Evolutionary conservation across 2,797 vertebrate species (phyloP).

Genomic region (Chelon labrosus): DNA sequence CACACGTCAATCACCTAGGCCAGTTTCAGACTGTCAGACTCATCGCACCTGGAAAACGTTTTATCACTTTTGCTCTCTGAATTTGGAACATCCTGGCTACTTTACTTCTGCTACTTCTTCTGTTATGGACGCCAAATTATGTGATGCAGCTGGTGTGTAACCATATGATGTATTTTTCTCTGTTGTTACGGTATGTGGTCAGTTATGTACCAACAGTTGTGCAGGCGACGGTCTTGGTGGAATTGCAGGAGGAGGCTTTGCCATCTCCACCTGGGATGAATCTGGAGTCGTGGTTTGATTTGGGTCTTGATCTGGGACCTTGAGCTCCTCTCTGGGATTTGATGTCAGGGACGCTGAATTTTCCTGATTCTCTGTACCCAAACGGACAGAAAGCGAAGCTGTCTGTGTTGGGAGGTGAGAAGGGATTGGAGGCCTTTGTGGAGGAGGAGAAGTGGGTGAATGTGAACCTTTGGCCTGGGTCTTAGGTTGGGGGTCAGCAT

Average conservation of each 20-base stretch:
- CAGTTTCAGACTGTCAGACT: conserved; percentile 14
- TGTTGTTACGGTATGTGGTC: conserved; percentile 25
- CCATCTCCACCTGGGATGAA: conserved; percentile 56
- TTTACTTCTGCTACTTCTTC: neutral
- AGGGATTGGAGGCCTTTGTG: conserved; percentile 51
- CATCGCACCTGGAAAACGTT: conserved; percentile 7
- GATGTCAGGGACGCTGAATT: conserved; percentile 77
- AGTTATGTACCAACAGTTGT: conserved; percentile 81
- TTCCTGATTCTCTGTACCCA: conserved; percentile 82
- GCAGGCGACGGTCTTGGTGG: conserved; percentile 82
- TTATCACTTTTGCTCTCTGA: neutral
- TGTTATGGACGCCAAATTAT: neutral
- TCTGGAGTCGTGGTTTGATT: conserved; percentile 16
- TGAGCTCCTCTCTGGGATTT: conserved; percentile 50
- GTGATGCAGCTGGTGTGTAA: conserved; percentile 17
- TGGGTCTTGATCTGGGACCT: conserved; percentile 38
- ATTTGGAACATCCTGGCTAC: neutral
- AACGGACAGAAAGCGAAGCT: conserved; percentile 87
- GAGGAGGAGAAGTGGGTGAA: conserved; percentile 45
- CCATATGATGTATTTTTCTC: conserved; percentile 8
- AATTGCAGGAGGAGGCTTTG: conserved; percentile 65
- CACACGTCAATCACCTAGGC: conserved; percentile 30
- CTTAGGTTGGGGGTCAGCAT: conserved; percentile 42
- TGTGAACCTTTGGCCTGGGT: conserved; percentile 55
- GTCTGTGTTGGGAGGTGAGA: conserved; percentile 82